phyloP scores from a whole-genome alignment of 2,888 invertebrate species.

The Xestia xanthographa region DNA sequence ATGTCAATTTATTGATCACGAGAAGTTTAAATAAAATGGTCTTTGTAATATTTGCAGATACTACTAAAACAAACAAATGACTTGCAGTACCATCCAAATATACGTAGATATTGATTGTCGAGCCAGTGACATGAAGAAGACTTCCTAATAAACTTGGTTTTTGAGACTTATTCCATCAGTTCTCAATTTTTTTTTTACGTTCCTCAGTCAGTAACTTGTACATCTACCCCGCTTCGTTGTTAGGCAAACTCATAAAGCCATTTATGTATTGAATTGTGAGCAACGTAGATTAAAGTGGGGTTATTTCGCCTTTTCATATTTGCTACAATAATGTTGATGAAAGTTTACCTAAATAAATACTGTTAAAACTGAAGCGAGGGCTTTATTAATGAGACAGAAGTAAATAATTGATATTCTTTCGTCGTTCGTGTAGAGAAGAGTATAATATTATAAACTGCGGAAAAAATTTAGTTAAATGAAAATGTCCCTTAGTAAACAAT shows the following conservation, averaged over 20 bases:
- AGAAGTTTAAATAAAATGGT: too few relatives aligned
- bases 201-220: conserved; percentile 14
- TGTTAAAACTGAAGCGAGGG: background rate
- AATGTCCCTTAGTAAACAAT: background rate
- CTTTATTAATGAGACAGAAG: background rate
- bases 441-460: background rate
- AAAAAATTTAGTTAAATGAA: background rate
- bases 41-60: too few relatives aligned
- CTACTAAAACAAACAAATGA: too few relatives aligned
- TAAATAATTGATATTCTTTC: background rate
- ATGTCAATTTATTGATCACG: too few relatives aligned
- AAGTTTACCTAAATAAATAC: background rate
- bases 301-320: conserved; percentile 24
- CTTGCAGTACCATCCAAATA: too few relatives aligned
- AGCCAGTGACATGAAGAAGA: too few relatives aligned
- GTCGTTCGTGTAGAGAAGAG: background rate
- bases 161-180: too few relatives aligned
- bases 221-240: conserved; percentile 35
- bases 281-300: conserved; percentile 44
- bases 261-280: conserved; percentile 52
- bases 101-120: too few relatives aligned
- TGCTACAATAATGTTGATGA: conserved; percentile 9
- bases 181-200: too few relatives aligned
- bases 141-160: too few relatives aligned
- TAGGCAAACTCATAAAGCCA: conserved; percentile 48